Evolutionary conservation across 2,888 invertebrate genomes (phyloP).

Genomic region (Parnassius orleans): DNA sequence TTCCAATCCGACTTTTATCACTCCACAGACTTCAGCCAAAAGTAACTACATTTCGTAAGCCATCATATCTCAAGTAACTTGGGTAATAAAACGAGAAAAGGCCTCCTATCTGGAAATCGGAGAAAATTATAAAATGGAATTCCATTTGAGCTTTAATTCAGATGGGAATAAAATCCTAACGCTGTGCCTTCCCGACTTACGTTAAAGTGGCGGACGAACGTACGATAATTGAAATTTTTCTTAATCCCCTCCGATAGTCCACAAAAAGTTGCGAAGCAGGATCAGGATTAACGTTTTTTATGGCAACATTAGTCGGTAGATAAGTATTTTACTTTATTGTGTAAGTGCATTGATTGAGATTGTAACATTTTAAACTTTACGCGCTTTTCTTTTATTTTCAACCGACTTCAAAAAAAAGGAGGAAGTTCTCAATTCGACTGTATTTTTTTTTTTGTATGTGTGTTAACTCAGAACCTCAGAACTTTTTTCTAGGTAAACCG

Average conservation of each 20-base stretch:
- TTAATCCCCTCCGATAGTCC: slow-evolving; percentile 49
- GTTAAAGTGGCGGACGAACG: slow-evolving; percentile 34
- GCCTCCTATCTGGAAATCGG: slow-evolving; percentile 45
- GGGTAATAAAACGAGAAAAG: slow-evolving; percentile 37
- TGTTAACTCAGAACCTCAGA: too few species aligned
- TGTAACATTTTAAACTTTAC: too few species aligned
- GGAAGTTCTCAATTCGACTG: too few species aligned
- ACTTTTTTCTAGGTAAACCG: too few species aligned
- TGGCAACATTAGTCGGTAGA: not conserved
- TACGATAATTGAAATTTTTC: slow-evolving; percentile 64
- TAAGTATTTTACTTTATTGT: not conserved
- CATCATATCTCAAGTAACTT: slow-evolving; percentile 30
- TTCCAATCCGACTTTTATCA: slow-evolving; percentile 34
- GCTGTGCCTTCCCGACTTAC: slow-evolving; percentile 41
- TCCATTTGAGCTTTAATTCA: slow-evolving; percentile 60
- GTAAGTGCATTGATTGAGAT: too few species aligned
- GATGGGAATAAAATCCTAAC: slow-evolving; percentile 52
- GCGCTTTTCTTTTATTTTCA: too few species aligned
- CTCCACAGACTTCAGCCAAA: slow-evolving; percentile 24
- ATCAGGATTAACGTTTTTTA: slow-evolving; percentile 8
- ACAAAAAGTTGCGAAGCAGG: slow-evolving; percentile 32
- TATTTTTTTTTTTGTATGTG: too few species aligned
- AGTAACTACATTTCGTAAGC: slow-evolving; percentile 26
- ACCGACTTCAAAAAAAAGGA: too few species aligned
- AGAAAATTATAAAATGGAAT: slow-evolving; percentile 60